Evolutionary conservation across 2,888 invertebrate species (phyloP).

Genomic region (Eurytoma californica): DNA sequence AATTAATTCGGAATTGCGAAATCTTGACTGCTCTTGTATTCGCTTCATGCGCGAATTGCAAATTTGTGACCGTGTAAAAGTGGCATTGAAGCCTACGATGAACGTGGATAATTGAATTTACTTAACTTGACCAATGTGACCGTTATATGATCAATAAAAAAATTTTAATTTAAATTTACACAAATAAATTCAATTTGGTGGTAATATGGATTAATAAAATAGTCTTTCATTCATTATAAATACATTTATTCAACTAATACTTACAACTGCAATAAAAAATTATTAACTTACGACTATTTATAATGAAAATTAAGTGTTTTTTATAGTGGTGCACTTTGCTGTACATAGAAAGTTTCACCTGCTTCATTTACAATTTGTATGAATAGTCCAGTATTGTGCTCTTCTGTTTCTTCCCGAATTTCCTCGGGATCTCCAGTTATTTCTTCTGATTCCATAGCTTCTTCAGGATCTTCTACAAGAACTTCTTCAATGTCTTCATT

Average conservation of each 20-base stretch:
- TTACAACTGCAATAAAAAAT: conserved; percentile 50
- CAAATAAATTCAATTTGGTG: background rate
- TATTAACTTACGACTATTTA: conserved; percentile 41
- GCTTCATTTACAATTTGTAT: conserved; percentile 54
- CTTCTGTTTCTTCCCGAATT: conserved; percentile 42
- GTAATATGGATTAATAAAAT: too few relatives aligned
- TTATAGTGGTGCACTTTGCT: conserved; percentile 51
- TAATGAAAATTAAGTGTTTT: conserved; percentile 21
- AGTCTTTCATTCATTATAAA: conserved; percentile 43
- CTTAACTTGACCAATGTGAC: too few relatives aligned
- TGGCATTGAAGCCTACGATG: too few relatives aligned
- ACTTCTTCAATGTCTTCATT: conserved; percentile 56
- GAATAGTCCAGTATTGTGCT: conserved; percentile 40
- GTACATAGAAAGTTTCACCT: conserved; percentile 53
- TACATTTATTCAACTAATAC: conserved; percentile 39
- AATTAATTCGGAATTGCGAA: too few relatives aligned
- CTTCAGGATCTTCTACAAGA: conserved; percentile 55
- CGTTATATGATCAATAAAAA: background rate
- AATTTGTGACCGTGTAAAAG: too few relatives aligned
- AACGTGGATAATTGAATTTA: too few relatives aligned
- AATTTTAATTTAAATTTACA: too few relatives aligned
- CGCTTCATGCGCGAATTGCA: too few relatives aligned
- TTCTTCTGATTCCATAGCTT: conserved; percentile 50
- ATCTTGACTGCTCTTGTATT: too few relatives aligned
- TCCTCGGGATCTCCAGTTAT: conserved; percentile 44